A percentile compares a stretch with the other conserved stretches of the same genome.
phyloP scores from a whole-genome alignment of 1,140 invertebrate species.

The Papilio glaucus region DNA sequence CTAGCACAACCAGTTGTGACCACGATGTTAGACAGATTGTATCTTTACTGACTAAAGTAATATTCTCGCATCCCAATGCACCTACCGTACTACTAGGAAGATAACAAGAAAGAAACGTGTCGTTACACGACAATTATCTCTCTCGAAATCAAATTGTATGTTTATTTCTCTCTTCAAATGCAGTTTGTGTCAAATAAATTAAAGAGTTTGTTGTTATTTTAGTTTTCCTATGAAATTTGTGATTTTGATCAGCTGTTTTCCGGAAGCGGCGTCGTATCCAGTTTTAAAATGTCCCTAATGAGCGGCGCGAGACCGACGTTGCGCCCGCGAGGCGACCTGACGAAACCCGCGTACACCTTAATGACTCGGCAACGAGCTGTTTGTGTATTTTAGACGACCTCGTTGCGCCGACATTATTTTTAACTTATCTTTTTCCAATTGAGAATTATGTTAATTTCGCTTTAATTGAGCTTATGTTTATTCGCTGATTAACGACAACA shows the following conservation, averaged over 20 bases:
- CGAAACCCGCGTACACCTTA: background rate
- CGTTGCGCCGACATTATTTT: too few species aligned
- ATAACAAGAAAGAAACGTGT: too few species aligned
- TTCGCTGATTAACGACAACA: too few species aligned
- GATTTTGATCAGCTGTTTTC: background rate
- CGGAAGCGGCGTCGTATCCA: background rate
- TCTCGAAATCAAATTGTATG: background rate
- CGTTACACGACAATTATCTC: too few species aligned
- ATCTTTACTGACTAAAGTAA: too few species aligned
- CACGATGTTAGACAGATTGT: too few species aligned
- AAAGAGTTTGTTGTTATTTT: background rate
- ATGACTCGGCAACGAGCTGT: background rate
- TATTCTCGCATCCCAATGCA: too few species aligned
- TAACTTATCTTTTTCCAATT: background rate
- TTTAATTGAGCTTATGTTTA: too few species aligned
- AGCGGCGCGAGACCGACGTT: background rate
- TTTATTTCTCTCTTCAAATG: background rate
- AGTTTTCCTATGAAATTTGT: background rate
- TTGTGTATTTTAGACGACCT: too few species aligned
- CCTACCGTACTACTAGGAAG: too few species aligned
- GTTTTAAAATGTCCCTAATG: slow-evolving; percentile 16
- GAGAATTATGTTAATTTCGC: too few species aligned
- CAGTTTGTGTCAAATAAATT: background rate
- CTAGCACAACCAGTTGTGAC: too few species aligned
- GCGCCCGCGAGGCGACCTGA: background rate